Base-by-base conservation (phyloP, 1,140 invertebrate genomes). In the Heliconius hewitsoni region DNA sequence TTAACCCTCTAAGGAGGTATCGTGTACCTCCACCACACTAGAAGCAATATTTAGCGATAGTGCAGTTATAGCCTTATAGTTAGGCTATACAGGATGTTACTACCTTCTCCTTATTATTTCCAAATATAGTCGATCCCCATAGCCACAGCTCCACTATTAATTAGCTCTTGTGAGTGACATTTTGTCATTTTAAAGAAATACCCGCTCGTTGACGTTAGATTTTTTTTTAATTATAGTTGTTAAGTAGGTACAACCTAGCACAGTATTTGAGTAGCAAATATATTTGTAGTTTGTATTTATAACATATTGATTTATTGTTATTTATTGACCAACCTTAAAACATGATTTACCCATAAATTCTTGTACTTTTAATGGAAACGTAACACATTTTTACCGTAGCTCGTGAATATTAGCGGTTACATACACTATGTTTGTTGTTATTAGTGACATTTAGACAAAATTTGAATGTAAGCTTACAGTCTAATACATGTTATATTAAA, bases 21-120 rank as follows among this genome's bases (percentile, higher is more conserved):
- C 60, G 60, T 66, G 60, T 66, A 30, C 42, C 42, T 46, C 42
- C 11, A 27, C 8, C 60, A 66, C 60, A 27, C 60, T 30, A 13
- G 11, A 30, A 66, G n/a, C 9, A 30, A 66, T 30, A 66, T 66
- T 66, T 66, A 30, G 27, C 60, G 4, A 66, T 8, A 30, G 60
- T 11, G 13, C 23, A 30, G 60, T 16, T 30, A 66, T 66, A 66
- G 27, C 27, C 60, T 27, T 66, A 11, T 27, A 30, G 23, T 30
- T 66, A 9, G 60, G 60, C 60, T 66, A 30, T 27, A 66, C 60
- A 66, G 27, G 3, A 23, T 66, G 60, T 66, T 66, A 23, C 55
- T 57, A 66, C 60, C 60, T 66, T 66, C 60, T 66, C 27, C 23
- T 66, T 30, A 66, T 66, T 27, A 66, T 30, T 66, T 66, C 60